Conservation (phyloP, 2,113 vertebrate species). For the Oncorhynchus gorbuscha region DNA sequence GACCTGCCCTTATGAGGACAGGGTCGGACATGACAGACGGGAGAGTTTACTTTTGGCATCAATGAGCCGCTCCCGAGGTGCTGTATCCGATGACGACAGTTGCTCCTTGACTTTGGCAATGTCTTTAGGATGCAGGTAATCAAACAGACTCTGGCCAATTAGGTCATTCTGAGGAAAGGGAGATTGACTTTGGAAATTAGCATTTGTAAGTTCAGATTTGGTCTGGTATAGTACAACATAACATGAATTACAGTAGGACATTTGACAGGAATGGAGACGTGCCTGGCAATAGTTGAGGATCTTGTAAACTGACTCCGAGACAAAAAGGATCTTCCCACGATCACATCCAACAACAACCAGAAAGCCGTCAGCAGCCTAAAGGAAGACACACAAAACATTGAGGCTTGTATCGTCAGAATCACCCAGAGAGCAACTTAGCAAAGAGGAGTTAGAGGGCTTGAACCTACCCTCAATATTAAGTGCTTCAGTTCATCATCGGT, state of each 20-base stretch:
- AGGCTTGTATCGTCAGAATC: not conserved
- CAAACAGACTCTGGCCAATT: constrained; percentile 97
- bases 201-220: not conserved
- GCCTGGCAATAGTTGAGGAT: constrained; percentile 99
- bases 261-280: constrained; percentile 29
- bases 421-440: not conserved
- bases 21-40: too few relatives aligned
- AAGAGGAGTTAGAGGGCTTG: not conserved
- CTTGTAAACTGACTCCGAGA: constrained; percentile 98
- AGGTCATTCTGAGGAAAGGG: constrained; percentile 82
- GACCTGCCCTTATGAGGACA: too few relatives aligned
- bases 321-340: constrained; percentile 97
- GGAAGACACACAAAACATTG: not conserved
- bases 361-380: constrained; percentile 97
- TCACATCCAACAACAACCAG: constrained; percentile 98
- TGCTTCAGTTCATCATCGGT: constrained; percentile 98
- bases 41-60: constrained; percentile 92
- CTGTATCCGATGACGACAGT: constrained; percentile 94
- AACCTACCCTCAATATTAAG: constrained; percentile 93
- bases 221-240: too few relatives aligned
- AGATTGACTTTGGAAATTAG: not conserved
- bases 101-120: constrained; percentile 99
- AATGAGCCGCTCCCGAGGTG: constrained; percentile 93
- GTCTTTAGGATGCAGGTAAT: constrained; percentile 98
- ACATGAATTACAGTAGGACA: too few relatives aligned